These are phyloP conservation scores for Metacarcinus magister DNA, from an alignment of 2,888 invertebrate genomes.

Conservation along the genomic window DNA sequence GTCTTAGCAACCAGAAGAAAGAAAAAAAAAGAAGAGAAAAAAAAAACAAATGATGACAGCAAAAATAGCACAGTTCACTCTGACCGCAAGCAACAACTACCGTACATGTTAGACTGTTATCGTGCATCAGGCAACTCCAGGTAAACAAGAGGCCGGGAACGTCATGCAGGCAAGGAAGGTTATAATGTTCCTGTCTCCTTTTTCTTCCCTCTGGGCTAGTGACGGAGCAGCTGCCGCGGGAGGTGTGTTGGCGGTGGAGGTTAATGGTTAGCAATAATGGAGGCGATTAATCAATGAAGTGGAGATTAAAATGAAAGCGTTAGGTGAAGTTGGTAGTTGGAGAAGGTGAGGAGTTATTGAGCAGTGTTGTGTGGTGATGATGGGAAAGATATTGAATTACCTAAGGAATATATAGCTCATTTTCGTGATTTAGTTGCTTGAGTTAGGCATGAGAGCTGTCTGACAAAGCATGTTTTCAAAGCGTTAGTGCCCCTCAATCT, in stretches of 20 bases:
- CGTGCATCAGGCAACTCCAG: background rate
- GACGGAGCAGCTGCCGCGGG: background rate
- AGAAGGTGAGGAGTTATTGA: background rate
- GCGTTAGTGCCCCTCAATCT: no score
- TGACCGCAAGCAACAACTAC: background rate
- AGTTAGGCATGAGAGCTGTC: no score
- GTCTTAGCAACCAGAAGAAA: background rate
- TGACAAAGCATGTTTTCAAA: no score
- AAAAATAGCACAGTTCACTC: background rate
- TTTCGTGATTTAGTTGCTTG: no score
- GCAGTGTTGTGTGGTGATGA: background rate
- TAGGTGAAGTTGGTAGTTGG: no score
- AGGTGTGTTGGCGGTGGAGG: background rate
- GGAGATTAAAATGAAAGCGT: no score
- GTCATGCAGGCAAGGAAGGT: slow-evolving; percentile 18
- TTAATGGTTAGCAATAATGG: background rate
- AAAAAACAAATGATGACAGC: background rate
- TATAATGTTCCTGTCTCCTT: background rate
- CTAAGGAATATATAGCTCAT: no score
- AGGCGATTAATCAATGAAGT: no score
- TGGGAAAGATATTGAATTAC: background rate
- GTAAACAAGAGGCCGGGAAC: background rate
- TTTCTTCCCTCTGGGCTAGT: background rate
- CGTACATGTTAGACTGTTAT: background rate
- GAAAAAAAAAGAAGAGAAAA: background rate